Conservation (phyloP, 2,888 invertebrate genomes). For the Harpagoxenus sublaevis region DNA sequence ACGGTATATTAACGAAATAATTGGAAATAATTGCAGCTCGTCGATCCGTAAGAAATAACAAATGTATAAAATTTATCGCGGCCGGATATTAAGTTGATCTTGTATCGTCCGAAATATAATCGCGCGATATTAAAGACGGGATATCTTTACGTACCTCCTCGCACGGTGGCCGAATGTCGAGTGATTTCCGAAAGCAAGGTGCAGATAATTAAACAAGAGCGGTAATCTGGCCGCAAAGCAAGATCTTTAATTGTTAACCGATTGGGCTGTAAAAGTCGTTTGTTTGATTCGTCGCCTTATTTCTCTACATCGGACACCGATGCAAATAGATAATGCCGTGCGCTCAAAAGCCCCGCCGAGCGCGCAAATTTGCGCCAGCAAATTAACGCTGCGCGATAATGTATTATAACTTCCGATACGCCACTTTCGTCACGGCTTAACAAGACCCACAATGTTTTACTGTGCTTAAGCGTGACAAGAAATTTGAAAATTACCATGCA, state of each 20-base stretch:
- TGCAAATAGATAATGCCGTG: constrained; percentile 70
- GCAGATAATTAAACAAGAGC: constrained; percentile 59
- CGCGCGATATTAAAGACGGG: constrained; percentile 7
- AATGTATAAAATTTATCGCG: not conserved
- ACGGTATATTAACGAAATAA: not conserved
- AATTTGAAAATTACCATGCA: not conserved
- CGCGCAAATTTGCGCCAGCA: constrained; percentile 44
- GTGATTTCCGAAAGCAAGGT: constrained; percentile 44
- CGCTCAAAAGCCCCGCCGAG: constrained; percentile 68
- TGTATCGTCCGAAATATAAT: not conserved
- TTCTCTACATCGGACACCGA: constrained; percentile 63
- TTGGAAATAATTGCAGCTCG: not conserved
- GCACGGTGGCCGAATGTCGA: not conserved
- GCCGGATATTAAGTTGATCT: not conserved
- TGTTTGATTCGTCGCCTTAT: constrained; percentile 66
- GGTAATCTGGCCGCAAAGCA: constrained; percentile 43
- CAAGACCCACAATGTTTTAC: not conserved
- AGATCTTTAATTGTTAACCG: constrained; percentile 48
- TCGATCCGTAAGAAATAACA: not conserved
- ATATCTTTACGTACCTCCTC: constrained; percentile 48
- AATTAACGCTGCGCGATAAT: constrained; percentile 35
- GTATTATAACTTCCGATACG: constrained; percentile 34
- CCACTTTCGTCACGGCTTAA: constrained; percentile 19
- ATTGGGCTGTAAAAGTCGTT: constrained; percentile 62
- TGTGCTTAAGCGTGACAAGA: not conserved